These are phyloP conservation scores for Colaptes auratus DNA, from an alignment of 2,113 vertebrate species.

Conservation along the genomic window DNA sequence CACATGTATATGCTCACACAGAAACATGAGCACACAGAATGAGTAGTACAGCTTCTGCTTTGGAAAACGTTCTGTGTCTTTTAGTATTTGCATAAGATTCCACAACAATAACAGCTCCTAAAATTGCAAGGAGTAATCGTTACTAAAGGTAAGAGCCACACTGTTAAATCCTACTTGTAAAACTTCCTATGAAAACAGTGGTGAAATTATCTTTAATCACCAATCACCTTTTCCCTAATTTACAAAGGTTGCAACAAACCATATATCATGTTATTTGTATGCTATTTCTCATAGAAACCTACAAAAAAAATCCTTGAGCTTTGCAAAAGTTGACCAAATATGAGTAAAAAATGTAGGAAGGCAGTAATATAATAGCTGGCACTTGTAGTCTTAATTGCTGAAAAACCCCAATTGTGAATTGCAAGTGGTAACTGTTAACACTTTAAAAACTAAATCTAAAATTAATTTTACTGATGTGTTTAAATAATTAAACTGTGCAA, in stretches of 20 bases:
- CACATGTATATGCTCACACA: fast-evolving
- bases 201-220: background rate
- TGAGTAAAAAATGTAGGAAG: background rate
- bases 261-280: background rate
- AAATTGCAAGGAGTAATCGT: background rate
- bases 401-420: background rate
- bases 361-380: background rate
- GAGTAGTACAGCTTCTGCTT: background rate
- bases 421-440: background rate
- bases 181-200: background rate
- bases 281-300: background rate
- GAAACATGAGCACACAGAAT: no score
- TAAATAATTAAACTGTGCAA: background rate
- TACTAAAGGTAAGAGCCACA: background rate
- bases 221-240: background rate
- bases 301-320: background rate
- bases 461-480: background rate
- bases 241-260: background rate
- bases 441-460: background rate
- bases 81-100: background rate
- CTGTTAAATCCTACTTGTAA: background rate
- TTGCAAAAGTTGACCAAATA: background rate
- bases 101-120: background rate
- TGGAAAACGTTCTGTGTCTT: background rate
- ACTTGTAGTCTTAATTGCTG: background rate